Evolutionary conservation across 1,140 invertebrate species (phyloP).

Genomic region (Caenorhabditis elegans): DNA sequence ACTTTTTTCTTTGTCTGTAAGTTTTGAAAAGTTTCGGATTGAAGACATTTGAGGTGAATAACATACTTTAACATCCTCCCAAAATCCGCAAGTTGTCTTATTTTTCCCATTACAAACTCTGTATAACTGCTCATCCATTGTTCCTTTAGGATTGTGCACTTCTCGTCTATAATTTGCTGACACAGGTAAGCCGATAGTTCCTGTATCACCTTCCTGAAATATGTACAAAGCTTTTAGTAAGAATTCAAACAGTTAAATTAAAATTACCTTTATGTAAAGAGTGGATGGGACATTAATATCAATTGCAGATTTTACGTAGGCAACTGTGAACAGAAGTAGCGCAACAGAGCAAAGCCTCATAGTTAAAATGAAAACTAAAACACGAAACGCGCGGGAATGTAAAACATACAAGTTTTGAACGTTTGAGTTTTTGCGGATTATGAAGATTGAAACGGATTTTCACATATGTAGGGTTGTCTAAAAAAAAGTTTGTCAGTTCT

Average conservation of each 20-base stretch:
- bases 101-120: conserved; percentile 13
- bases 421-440: too few species aligned
- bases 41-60: background rate
- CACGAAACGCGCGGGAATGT: too few species aligned
- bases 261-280: background rate
- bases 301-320: background rate
- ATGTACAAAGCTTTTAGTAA: too few species aligned
- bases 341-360: background rate
- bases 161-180: background rate
- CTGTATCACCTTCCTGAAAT: background rate
- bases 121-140: background rate
- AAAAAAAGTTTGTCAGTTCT: too few species aligned
- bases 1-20: background rate
- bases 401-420: too few species aligned
- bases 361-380: too few species aligned
- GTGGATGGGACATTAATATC: background rate
- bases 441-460: too few species aligned
- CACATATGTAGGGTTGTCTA: too few species aligned
- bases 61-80: background rate
- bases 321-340: background rate
- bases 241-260: background rate
- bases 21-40: background rate
- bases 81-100: background rate
- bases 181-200: background rate
- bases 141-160: background rate